Evolutionary conservation across 1,140 invertebrate genomes (phyloP).

Genomic region (Heliconius melpomene): DNA sequence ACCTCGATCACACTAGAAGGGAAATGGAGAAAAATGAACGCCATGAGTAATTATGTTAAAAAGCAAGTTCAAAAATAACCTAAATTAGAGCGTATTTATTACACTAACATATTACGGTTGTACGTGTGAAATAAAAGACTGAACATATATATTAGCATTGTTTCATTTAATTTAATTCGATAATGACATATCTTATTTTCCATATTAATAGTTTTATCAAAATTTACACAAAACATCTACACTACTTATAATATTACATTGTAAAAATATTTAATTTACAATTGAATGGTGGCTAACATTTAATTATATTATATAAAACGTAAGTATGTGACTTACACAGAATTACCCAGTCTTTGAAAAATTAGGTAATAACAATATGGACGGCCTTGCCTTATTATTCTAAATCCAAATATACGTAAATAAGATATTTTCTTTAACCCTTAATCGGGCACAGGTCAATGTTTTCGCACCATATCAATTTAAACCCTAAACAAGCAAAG

Average conservation of each 20-base stretch:
- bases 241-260: slow-evolving; percentile 67
- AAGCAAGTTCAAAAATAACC: background rate
- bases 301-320: background rate
- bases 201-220: slow-evolving; percentile 65
- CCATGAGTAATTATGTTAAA: slow-evolving; percentile 25
- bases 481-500: too few relatives aligned
- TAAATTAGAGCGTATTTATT: background rate
- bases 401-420: slow-evolving; percentile 22
- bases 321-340: slow-evolving; percentile 20
- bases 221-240: slow-evolving; percentile 73
- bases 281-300: slow-evolving; percentile 27
- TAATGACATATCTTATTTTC: slow-evolving; percentile 31
- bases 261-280: slow-evolving; percentile 63
- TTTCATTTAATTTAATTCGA: slow-evolving; percentile 56
- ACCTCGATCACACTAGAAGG: slow-evolving; percentile 61
- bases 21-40: slow-evolving; percentile 41
- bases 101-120: background rate
- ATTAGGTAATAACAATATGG: slow-evolving; percentile 65
- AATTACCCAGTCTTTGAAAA: slow-evolving; percentile 61
- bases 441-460: too few relatives aligned
- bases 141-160: slow-evolving; percentile 59
- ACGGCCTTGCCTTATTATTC: slow-evolving; percentile 69
- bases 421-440: background rate
- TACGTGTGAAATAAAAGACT: slow-evolving; percentile 63
- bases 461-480: too few relatives aligned